Base-by-base conservation (phyloP, 2,113 vertebrate species). In the Parotia lawesii region DNA sequence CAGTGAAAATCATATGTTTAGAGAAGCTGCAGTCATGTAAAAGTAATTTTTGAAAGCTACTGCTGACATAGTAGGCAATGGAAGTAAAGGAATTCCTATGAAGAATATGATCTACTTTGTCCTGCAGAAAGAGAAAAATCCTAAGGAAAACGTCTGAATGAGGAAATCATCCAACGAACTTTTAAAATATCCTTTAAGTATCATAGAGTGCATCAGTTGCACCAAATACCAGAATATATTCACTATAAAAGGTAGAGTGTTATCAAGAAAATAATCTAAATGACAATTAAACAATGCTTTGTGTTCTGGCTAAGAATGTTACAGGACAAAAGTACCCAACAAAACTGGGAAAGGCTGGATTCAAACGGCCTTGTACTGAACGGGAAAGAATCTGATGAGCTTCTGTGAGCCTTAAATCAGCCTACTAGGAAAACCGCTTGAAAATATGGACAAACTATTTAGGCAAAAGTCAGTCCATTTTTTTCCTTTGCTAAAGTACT, bases 1-100 rank as follows among this genome's bases (percentile, higher is more conserved):
- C 72, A 92, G 53, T 86, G 78, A 84, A 95, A 97, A 95, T 95
- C 71, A 77, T 87, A 88, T 85, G 64, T 84, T 95, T 82, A 94
- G 65, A 89, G 81, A 84, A 83, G 38, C 73, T 93, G 53, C 60
- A 91, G 31, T 78, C 48, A 85, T 75, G 47, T 48, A 71, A 62
- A 91, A 92, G 44, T 87, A 76, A 82, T 92, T 77, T 93, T 77
- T 95, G 69, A 96, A 89, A 89, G 72, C 95, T 92, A 51, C 69
- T 78, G 47, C 58, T 91, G 77, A 71, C 37, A 6, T 86, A 53
- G 73, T 87, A 67, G 23, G 57, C 70, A 92, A 90, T 65, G 37
- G 47, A 76, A 89, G 14, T 38, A 80, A 69, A 82, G 31, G 45
- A 67, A 66, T 94, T 91, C 80, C 25, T 29, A 8, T 47, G 78